Percentiles rank a stretch among this genome's conserved stretches.
These are phyloP conservation scores for Lutraria lutraria DNA, from an alignment of 2,888 invertebrate genomes.

Conservation along the genomic window DNA sequence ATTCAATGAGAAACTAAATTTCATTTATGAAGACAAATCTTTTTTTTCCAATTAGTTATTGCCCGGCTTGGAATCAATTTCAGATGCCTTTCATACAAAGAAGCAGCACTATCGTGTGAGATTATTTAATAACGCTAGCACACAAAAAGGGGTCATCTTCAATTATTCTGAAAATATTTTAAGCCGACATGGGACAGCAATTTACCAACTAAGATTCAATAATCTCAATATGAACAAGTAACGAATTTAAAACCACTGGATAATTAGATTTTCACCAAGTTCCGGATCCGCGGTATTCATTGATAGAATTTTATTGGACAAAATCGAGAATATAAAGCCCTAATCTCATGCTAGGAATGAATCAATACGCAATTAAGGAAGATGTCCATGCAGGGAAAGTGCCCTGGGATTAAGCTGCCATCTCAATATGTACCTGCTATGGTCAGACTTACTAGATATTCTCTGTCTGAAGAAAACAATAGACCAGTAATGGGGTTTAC, in stretches of 20 bases:
- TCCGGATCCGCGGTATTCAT: slow-evolving; percentile 50
- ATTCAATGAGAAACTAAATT: too few relatives aligned
- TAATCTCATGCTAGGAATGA: slow-evolving; percentile 61
- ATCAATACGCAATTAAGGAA: slow-evolving; percentile 65
- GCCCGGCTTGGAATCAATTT: slow-evolving; percentile 26
- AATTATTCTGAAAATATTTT: slow-evolving; percentile 47
- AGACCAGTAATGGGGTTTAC: slow-evolving; percentile 9
- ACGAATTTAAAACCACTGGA: slow-evolving; percentile 52
- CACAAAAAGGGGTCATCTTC: slow-evolving; percentile 35
- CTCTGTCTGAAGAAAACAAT: not conserved
- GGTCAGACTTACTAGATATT: not conserved
- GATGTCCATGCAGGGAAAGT: slow-evolving; percentile 39
- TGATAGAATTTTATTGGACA: slow-evolving; percentile 50
- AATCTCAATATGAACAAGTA: slow-evolving; percentile 41
- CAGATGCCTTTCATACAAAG: not conserved
- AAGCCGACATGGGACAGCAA: slow-evolving; percentile 46
- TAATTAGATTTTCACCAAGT: slow-evolving; percentile 56
- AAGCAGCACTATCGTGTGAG: not conserved
- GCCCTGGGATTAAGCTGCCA: not conserved
- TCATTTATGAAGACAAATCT: not conserved
- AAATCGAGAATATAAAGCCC: slow-evolving; percentile 48
- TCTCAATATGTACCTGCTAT: slow-evolving; percentile 5
- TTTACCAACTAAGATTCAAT: slow-evolving; percentile 46
- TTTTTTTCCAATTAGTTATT: slow-evolving; percentile 19
- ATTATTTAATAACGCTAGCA: slow-evolving; percentile 36